Evolutionary conservation across 2,888 invertebrate genomes (phyloP).

Genomic region (Cyclophora albipunctata): DNA sequence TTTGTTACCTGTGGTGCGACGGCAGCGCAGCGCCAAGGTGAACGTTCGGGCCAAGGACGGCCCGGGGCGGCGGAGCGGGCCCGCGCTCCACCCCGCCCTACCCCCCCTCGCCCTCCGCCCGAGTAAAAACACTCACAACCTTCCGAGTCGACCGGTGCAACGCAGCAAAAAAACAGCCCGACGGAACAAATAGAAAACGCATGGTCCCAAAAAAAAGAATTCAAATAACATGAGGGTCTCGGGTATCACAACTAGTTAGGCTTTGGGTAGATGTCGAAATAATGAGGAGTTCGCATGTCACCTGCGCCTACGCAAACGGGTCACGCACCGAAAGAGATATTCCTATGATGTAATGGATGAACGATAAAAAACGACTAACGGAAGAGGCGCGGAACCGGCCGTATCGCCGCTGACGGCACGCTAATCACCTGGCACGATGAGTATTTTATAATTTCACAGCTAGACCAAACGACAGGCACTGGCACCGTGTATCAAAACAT

Average conservation of each 20-base stretch:
- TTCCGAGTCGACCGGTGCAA: conserved; percentile 58
- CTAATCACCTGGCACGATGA: conserved; percentile 42
- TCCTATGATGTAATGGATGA: conserved; percentile 59
- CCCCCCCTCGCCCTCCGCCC: conserved; percentile 32
- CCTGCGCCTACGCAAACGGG: conserved; percentile 64
- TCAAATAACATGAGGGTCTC: conserved; percentile 59
- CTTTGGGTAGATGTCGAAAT: conserved; percentile 45
- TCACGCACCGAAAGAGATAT: conserved; percentile 46
- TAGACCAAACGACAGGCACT: conserved; percentile 18
- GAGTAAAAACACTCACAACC: conserved; percentile 66
- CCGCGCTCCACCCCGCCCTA: conserved; percentile 32
- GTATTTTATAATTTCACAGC: conserved; percentile 41
- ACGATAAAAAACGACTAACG: conserved; percentile 55
- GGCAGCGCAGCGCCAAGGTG: conserved; percentile 71
- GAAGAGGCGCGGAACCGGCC: conserved; percentile 59
- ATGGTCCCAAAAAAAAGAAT: conserved; percentile 46
- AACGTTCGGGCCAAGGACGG: conserved; percentile 75
- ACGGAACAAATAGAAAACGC: conserved; percentile 72
- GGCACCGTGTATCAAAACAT: conserved; percentile 17
- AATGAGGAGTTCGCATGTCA: conserved; percentile 59
- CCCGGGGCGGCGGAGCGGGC: conserved; percentile 59
- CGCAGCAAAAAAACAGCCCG: conserved; percentile 68
- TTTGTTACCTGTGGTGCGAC: conserved; percentile 72
- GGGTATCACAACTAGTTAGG: conserved; percentile 59
- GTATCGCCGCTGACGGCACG: conserved; percentile 34